Base-by-base conservation (phyloP, 2,888 invertebrate species). In the Brenthis ino region DNA sequence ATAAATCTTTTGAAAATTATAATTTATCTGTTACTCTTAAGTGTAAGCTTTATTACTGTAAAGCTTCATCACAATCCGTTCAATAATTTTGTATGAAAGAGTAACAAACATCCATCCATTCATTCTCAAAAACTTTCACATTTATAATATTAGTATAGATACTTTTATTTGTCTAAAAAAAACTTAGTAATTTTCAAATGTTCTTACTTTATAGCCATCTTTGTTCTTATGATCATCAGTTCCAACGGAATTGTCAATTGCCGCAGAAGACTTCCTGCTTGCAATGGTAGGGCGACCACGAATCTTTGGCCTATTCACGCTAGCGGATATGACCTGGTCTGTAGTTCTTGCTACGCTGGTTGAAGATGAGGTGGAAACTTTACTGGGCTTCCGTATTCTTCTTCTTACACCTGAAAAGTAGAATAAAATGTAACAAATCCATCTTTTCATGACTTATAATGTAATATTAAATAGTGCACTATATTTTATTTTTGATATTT, bases 351-450 rank as follows among this genome's bases (percentile, higher is more conserved):
- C 95, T 89, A 84, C 96, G 93, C 87, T 96, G 94, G 85, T 94
- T 92, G 94, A 89, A 6, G 93, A 91, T 73, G 94, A 93, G 48
- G 95, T 93, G 68, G 94, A 89, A 11, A 94, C 91, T 79, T 95
- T 95, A 51, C 95, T 91, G 14, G 96, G 95, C 78, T 95, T 94
- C 63, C 96, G 93, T 74, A 95, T 88, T 93, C 96, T 94, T 92
- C 95, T 94, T 77, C 95, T 93, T 64, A 94, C 94, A 76, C 93
- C 95, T 95, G 87, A 16, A 82, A 63, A 60, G 33, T 28, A 24
- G 24, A 54, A 43, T 43, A 11, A 43, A 43, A 43, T 11, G 8
- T 43, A 43, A 43, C 37, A 43, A 11, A 1, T 11, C 11, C 43
- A n/a, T 51, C 51, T n/a, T 14, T 51, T 28, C 5, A 4, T 4